A percentile compares a stretch with the other conserved stretches of the same genome.
phyloP scores from a whole-genome alignment of 2,888 invertebrate genomes.

The Eupithecia centaureata region DNA sequence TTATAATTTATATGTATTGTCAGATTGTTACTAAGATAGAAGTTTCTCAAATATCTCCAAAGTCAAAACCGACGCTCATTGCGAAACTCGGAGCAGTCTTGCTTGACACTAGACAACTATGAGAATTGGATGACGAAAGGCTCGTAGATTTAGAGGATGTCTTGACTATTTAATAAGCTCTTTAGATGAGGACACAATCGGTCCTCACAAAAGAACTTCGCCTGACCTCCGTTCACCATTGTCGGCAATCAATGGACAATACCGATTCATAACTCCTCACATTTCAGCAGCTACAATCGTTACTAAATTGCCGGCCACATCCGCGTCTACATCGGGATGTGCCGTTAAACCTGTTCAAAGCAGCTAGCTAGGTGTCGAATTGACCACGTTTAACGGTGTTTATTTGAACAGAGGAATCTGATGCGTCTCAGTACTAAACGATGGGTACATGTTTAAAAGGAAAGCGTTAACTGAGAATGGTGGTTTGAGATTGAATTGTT shows the following conservation, averaged over 20 bases:
- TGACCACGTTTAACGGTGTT: constrained; percentile 60
- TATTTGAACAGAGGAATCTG: not conserved
- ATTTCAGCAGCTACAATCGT: constrained; percentile 53
- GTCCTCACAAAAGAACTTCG: constrained; percentile 53
- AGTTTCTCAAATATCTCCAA: not conserved
- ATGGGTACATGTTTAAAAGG: constrained; percentile 4
- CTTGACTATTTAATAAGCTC: constrained; percentile 32
- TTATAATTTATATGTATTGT: not conserved
- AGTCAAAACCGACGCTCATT: not conserved
- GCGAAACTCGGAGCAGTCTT: not conserved
- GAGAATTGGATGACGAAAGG: not conserved
- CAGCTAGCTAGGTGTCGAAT: constrained; percentile 44
- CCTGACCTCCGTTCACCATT: constrained; percentile 69
- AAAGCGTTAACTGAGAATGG: constrained; percentile 31
- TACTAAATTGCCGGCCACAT: constrained; percentile 59
- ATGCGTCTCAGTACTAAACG: not conserved
- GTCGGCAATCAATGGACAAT: constrained; percentile 60
- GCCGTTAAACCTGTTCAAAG: constrained; percentile 61
- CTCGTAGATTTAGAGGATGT: constrained; percentile 29
- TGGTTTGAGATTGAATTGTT: constrained; percentile 51
- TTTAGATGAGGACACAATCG: constrained; percentile 63
- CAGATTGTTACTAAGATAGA: not conserved
- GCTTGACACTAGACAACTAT: not conserved
- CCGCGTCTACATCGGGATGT: constrained; percentile 56
- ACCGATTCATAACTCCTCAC: constrained; percentile 45